Evolutionary conservation across 2,797 vertebrate species (phyloP).

Genomic region (Amblyopsis hoosieri): DNA sequence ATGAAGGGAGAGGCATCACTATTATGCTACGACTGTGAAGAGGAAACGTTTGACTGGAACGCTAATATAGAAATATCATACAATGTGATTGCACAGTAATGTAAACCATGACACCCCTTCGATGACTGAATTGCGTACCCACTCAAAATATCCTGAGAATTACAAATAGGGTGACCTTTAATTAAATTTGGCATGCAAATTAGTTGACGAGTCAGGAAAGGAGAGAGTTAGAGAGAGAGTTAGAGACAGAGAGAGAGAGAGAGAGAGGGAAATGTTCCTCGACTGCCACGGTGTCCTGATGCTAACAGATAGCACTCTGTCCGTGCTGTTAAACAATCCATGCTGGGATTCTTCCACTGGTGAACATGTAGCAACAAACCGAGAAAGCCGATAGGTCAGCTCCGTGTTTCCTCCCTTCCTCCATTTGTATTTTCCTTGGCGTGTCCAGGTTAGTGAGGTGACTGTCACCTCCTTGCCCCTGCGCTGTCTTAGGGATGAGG

Average conservation of each 20-base stretch:
- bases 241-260: neutral
- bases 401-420: slow-evolving; percentile 23
- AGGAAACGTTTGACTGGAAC: slow-evolving; percentile 29
- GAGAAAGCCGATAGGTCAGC: slow-evolving; percentile 35
- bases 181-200: slow-evolving; percentile 64
- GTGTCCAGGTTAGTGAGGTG: slow-evolving; percentile 55
- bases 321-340: slow-evolving; percentile 22
- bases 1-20: slow-evolving; percentile 52
- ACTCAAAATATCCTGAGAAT: slow-evolving; percentile 57
- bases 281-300: slow-evolving; percentile 27
- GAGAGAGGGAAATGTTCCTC: slow-evolving; percentile 15
- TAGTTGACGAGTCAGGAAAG: slow-evolving; percentile 39
- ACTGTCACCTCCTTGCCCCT: slow-evolving; percentile 40
- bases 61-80: slow-evolving; percentile 47
- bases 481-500: slow-evolving; percentile 49
- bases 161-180: slow-evolving; percentile 65
- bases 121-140: slow-evolving; percentile 31
- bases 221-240: neutral
- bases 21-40: slow-evolving; percentile 35
- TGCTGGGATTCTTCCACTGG: slow-evolving; percentile 21
- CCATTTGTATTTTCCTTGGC: slow-evolving; percentile 56
- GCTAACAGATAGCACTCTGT: slow-evolving; percentile 18
- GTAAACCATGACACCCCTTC: slow-evolving; percentile 43
- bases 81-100: slow-evolving; percentile 45
- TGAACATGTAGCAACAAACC: slow-evolving; percentile 38